Evolutionary conservation across 2,797 vertebrate genomes (phyloP), one percentile per base, ranked within the genome.

Genomic region (Liparis tanakae): DNA sequence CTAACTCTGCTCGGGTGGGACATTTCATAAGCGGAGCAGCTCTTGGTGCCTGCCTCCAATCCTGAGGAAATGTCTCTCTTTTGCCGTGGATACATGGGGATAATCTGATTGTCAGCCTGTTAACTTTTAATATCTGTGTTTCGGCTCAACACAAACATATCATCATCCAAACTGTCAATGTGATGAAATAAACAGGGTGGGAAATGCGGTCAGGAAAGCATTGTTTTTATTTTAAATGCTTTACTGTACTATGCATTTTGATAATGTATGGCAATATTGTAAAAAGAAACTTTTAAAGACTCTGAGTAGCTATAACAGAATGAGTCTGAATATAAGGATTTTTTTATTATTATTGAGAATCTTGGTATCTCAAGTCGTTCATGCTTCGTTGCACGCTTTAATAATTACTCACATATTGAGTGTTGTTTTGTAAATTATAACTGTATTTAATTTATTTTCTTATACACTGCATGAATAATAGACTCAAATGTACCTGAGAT

Each of bases 21-120:
- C 46, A 79, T 67, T 74, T 85, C 46, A 75, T 72, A 67, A 79
- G 67, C 50, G 37, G 70, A 74, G 76, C 51, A 4, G 58, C 70
- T 68, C 61, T 55, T 67, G 75, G 65, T 66, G 43, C 57, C 78
- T 68, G 56, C 41, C 48, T 69, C 53, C 14, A 0, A 69, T 79
- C 68, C 60, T 53, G 72, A 75, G 34, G 71, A 84, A 72, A 86
- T 85, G 33, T 66, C 20, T 71, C 66, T 69, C 43, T 39, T 82
- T 70, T 67, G 69, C 50, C 22, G 41, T 72, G 44, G 70, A 79
- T 80, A 62, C 57, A 39, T 68, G 81, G 71, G 81, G 81, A 86
- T 69, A 83, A 76, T 81, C 80, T 82, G 67, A 80, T 79, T 78
- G 76, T 59, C 70, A 30, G 84, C 54, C 69, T 86, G 81, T 85